Evolutionary conservation across 2,888 invertebrate species (phyloP), one percentile per base, ranked within the genome.

Genomic region (Drosophila imparisetae): DNA sequence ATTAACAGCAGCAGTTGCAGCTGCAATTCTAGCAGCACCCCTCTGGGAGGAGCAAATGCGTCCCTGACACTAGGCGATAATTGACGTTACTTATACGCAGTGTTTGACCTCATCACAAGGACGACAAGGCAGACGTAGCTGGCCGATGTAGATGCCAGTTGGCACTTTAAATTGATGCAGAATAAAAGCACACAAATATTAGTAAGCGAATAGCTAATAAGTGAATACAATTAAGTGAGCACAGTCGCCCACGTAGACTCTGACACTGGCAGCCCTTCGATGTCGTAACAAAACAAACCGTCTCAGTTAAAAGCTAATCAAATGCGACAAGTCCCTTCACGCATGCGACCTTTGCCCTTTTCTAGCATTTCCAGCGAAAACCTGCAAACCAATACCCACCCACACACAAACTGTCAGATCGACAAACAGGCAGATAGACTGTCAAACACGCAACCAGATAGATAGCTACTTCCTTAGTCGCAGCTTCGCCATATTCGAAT

Each of bases 271-370:
- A 62, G 54, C 49, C 10, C 13, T 59, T 30, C 59, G 32, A 67
- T 68, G 73, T 67, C 73, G 69, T 67, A 76, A 72, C 72, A 79
- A 58, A 65, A 30, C 48, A 34, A 53, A 30, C 61, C 48, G 61
- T 49, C 54, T 32, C 71, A 30, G 34, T 63, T 36, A 74, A 73
- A 69, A 65, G 76, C 64, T 80, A 76, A 80, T 82, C 74, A 83
- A 80, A 80, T 80, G 78, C 81, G 74, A 71, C 71, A 78, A 71
- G 68, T 68, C 71, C 59, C 40, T 64, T 57, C 80, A 82, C 67
- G 76, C 70, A 69, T 55, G 54, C 69, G 81, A 81, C 81, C 83
- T 78, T 77, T 83, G 80, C 27, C 81, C 66, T 81, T 81, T 77
- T 52, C 66, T 59, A 63, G 61, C 57, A 77, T 65, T 71, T 77